Evolutionary conservation across 2,888 invertebrate genomes (phyloP), one percentile per base, ranked within the genome.

Genomic region (Drosophila niveifrons): DNA sequence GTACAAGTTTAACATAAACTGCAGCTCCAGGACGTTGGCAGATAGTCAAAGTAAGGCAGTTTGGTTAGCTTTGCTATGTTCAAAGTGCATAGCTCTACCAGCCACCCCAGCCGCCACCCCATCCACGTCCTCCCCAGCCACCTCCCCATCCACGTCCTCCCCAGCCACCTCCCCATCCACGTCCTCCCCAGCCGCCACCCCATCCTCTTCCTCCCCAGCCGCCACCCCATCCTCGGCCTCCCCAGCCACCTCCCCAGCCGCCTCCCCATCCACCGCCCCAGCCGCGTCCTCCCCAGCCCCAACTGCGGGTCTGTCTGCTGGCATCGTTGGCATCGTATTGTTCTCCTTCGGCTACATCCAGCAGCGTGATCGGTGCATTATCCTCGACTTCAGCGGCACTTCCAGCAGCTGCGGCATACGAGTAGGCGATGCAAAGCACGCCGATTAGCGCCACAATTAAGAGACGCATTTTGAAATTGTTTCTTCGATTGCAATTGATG

Each of bases 391-490:
- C 10, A 31, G 31, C 31, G 39, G 39, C 39, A 15, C 39, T 41
- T 13, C 13, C 39, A 2, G 13, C 8, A 8, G 13, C 39, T 13
- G 13, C 11, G 15, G 41, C 57, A 34, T 50, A 50, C 10, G 57
- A 50, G 18, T 10, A 72, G 65, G 75, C 72, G 47, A 80, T 43
- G 34, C 65, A 72, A 43, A 82, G 11, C 1, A 68, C 18, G 10
- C 67, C 61, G 13, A 79, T 36, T 23, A 79, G 18, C 4, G 75
- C 53, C 64, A 64, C 17, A 8, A 58, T 48, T 13, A 46, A 13
- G 0, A 64, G 58, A 64, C 64, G 64, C 64, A 64, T 64, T 43
- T 50, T 41, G 9, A 6, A 17, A 15, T 15, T 9, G 10, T 23
- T 23, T 34, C 9, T 50, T 29, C 11, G n/a, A 13, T 34, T 15